Evolutionary conservation across 1,140 invertebrate species (phyloP), one percentile per base, ranked within the genome.

Genomic region (Drosophila auraria): DNA sequence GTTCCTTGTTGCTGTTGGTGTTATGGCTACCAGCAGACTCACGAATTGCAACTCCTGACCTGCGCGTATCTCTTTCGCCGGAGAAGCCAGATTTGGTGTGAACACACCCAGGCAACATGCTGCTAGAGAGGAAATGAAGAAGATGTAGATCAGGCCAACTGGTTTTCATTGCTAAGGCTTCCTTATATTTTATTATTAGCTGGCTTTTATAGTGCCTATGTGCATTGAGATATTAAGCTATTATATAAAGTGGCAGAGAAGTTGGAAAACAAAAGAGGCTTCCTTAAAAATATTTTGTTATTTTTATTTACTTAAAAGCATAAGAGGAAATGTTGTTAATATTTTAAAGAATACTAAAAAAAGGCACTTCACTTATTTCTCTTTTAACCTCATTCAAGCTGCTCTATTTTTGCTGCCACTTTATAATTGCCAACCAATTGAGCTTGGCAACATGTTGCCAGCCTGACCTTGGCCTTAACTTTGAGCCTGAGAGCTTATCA

Each of bases 21-120:
- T 50, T 61, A 40, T 60, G 71, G 69, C 77, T 78, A 70, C 78
- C 68, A 79, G 40, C 57, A 49, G 56, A 56, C 60, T 69, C 75
- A 75, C 75, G 80, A 83, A 47, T 49, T 59, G 71, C 80, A 80
- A 80, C 83, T 74, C 44, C 76, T 87, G 83, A 87, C 83, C 83
- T 42, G n/a, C 33, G 27, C 47, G 70, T 70, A 56, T 58, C 27
- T 56, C 33, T 42, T 54, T 33, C 0, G 33, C 3, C 9, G 14
- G 44, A 25, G 51, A 51, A 66, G 53, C 51, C 45, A 68, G 49
- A 77, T 59, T 45, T 49, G 5, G 4, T 42, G 17, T 20, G 8
- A 59, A 47, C 54, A 62, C 38, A 38, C 36, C 68, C 56, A 61
- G 64, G 60, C 64, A 81, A 66, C 71, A 71, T 65, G 78, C 68